Percentiles rank a stretch among this genome's conserved stretches.
These are phyloP conservation scores for Hyperopisus bebe DNA, from an alignment of 2,113 vertebrate genomes.

Conservation along the genomic window DNA sequence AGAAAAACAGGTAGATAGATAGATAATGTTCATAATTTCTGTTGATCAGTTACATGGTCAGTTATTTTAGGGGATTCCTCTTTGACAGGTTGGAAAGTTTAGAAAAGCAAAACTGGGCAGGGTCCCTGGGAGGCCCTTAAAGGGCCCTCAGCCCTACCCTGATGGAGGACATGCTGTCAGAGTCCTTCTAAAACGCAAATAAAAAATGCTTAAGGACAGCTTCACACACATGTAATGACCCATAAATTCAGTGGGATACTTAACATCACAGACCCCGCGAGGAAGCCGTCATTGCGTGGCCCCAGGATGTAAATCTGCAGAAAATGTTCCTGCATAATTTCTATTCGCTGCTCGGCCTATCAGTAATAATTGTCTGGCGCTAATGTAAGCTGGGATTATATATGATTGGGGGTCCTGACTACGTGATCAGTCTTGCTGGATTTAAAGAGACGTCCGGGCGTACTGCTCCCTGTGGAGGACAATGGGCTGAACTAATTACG, in stretches of 20 bases:
- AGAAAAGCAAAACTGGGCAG: not conserved
- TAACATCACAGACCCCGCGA: not conserved
- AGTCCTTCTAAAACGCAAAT: not conserved
- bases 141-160: not conserved
- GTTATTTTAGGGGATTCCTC: not conserved
- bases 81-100: not conserved
- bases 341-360: not conserved
- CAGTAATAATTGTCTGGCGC: not conserved
- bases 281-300: not conserved
- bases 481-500: not conserved
- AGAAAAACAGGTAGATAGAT: not conserved
- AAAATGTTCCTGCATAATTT: not conserved
- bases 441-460: not conserved
- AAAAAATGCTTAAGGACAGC: not conserved
- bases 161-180: not conserved
- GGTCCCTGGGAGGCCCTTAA: not conserved
- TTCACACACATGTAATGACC: not conserved
- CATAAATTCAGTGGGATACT: not conserved
- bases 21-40: not conserved
- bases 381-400: not conserved
- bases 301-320: constrained; percentile 2
- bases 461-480: not conserved
- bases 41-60: not conserved
- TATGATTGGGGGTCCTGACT: not conserved
- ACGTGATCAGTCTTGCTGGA: not conserved